Base-by-base conservation (phyloP, 2,797 vertebrate species). In the Scyliorhinus canicula region DNA sequence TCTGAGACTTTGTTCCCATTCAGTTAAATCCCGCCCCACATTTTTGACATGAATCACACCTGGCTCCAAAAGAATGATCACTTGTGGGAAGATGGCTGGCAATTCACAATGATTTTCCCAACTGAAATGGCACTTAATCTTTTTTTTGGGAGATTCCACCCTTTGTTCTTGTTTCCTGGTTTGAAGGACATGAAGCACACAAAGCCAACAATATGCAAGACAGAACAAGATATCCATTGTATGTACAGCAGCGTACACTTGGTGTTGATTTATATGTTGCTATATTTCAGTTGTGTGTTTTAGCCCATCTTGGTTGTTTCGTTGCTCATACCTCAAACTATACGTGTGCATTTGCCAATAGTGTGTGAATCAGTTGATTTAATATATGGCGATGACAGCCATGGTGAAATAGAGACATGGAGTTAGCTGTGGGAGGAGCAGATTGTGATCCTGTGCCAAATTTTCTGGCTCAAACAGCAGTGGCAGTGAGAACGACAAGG, bases 151-250 rank as follows among this genome's bases (percentile, higher is more conserved):
- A n/a, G n/a, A n/a, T n/a, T n/a, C n/a, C n/a, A n/a, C n/a, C n/a
- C 14, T 57, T 88, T 88, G 52, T 57, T 65, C 60, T 63, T 91
- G 60, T 21, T 65, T 91, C n/a, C 57, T 65, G n/a, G 57, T 63
- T 91, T 65, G n/a, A 91, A 65, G 88, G 40, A 44, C 8, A 44
- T 44, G 57, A 63, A 63, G 21, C 88, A 91, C 26, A 44, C 88
- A 44, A 65, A 91, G 60, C 88, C 88, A 91, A 65, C 19, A 91
- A 65, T 91, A 65, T n/a, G 8, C 19, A 91, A 65, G 14, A 60
- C 40, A 90, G 88, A 91, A 91, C 88, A 91, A 91, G 9, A 63
- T 91, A 65, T 65, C 57, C n/a, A 91, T 65, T 91, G 57, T 91
- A 63, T 40, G 65, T 91, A 7, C 14, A 24, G 35, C 19, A 91